Evolutionary conservation across 1,140 invertebrate species (phyloP), one percentile per base, ranked within the genome.

Genomic region (Aphidius gifuensis): DNA sequence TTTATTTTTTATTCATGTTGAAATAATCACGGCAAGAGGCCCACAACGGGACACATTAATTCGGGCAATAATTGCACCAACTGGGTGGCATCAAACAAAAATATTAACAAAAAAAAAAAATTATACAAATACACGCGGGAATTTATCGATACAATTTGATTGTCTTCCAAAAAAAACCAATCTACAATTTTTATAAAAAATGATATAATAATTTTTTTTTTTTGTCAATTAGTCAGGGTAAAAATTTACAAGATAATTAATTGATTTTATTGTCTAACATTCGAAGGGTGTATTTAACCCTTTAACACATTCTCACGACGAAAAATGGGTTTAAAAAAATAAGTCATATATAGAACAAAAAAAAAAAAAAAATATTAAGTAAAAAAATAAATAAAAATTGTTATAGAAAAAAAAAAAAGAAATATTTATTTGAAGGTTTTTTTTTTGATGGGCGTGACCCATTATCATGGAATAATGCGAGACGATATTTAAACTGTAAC

Each of bases 361-460:
- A 62, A 59, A 56, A 62, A 62, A 59, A 56, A 51, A n/a, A n/a
- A n/a, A n/a, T n/a, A 56, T 32, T n/a, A 43, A 39, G 11, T 5
- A n/a, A 60, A 50, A n/a, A 53, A 57, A 42, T 39, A 50, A 51
- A 60, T 8, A 54, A 21, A 46, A 60, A 60, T 47, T 50, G 32
- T 60, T 58, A 23, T 9, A 49, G 16, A 60, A 51, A 53, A 47
- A 47, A 47, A 60, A 23, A 55, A 46, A 44, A 43, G 46, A 32
- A 32, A 32, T 32, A 32, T 32, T 32, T 32, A 32, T 32, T 32
- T 32, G 23, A 3, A 32, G 23, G 23, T 32, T 32, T 32, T 32
- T 32, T 32, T 49, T 8, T 53, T 48, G 46, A 74, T 73, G 73
- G 78, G 73, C 70, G 74, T 80, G 77, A 77, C 78, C 73, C 74